Base-by-base conservation (phyloP, 2,113 vertebrate genomes). In the Sorex araneus region DNA sequence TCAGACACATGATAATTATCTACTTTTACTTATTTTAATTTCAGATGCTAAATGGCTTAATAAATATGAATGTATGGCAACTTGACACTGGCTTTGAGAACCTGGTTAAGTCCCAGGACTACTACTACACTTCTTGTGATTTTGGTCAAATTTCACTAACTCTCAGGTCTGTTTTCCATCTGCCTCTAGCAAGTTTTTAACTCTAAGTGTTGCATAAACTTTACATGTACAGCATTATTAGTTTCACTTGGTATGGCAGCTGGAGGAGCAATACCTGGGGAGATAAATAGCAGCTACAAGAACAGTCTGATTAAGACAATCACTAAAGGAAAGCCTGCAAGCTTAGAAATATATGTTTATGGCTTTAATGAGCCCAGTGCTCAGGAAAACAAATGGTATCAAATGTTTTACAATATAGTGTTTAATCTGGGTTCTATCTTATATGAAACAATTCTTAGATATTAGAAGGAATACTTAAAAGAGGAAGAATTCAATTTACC, bases 131-230 rank as follows among this genome's bases (percentile, higher is more conserved):
- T 23, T 18, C 10, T 40, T 60, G 36, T 25, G 40, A 82, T 71
- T 87, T 60, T 81, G 9, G 3, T 60, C 79, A 93, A 81, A 88
- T 77, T 77, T 70, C 67, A 54, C 30, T 25, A 84, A 83, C 43
- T 43, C 40, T 76, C 40, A 64, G 36, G 18, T 28, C 25, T 8
- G 11, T 77, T 93, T 28, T 86, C 76, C 6, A 74, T 11, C 15
- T 87, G 16, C 71, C 34, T 91, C 34, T 70, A 74, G 83, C 3
- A 64, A 1, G 76, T 83, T 87, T 32, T 83, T 1, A 74, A 50
- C 40, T 79, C 28, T 57, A 83, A 64, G 32, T 30, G 32, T 32
- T 75, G 3, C 67, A 25, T 83, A n/a, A 81, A 78, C 18, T 63
- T 63, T 47, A 34, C 54, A 73, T 34, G 11, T 32, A 16, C 43